Conservation (phyloP, 2,888 invertebrate species). For the Protodeltote pygarga region DNA sequence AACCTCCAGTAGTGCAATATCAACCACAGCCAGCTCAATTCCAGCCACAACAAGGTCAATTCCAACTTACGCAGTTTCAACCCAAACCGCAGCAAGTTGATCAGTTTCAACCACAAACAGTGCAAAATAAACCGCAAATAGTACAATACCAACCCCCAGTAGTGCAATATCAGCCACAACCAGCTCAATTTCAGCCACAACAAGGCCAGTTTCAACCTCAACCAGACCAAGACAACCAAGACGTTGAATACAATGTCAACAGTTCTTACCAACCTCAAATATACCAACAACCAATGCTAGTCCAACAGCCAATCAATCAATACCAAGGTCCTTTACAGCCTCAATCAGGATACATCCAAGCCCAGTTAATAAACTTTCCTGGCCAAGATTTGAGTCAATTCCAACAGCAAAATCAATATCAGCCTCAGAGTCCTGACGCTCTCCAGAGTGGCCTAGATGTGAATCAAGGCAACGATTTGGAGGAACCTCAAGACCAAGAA, state of each 20-base stretch:
- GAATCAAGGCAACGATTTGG: slow-evolving; percentile 75
- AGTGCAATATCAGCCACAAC: slow-evolving; percentile 35
- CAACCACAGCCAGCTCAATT: slow-evolving; percentile 50
- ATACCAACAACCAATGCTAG: slow-evolving; percentile 43
- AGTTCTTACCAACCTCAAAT: slow-evolving; percentile 35
- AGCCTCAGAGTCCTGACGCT: slow-evolving; percentile 56
- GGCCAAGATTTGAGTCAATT: slow-evolving; percentile 49
- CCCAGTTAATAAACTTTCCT: slow-evolving; percentile 52
- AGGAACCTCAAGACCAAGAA: slow-evolving; percentile 60
- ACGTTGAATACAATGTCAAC: slow-evolving; percentile 41
- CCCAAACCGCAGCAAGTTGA: no score
- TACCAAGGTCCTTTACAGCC: slow-evolving; percentile 38
- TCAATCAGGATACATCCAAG: slow-evolving; percentile 48
- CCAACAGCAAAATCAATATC: slow-evolving; percentile 42
- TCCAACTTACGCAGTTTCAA: no score
- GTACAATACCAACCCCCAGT: slow-evolving; percentile 26
- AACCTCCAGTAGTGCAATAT: slow-evolving; percentile 49
- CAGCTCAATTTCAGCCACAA: slow-evolving; percentile 26
- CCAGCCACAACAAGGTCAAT: slow-evolving; percentile 59
- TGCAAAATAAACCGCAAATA: slow-evolving; percentile 26
- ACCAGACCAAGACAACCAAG: slow-evolving; percentile 30
- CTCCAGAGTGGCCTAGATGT: slow-evolving; percentile 75
- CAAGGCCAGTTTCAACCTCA: slow-evolving; percentile 14
- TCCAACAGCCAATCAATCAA: slow-evolving; percentile 37
- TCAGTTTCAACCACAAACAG: slow-evolving; percentile 44